Evolutionary conservation across 2,797 vertebrate genomes (phyloP).

Genomic region (Hirundo rustica): DNA sequence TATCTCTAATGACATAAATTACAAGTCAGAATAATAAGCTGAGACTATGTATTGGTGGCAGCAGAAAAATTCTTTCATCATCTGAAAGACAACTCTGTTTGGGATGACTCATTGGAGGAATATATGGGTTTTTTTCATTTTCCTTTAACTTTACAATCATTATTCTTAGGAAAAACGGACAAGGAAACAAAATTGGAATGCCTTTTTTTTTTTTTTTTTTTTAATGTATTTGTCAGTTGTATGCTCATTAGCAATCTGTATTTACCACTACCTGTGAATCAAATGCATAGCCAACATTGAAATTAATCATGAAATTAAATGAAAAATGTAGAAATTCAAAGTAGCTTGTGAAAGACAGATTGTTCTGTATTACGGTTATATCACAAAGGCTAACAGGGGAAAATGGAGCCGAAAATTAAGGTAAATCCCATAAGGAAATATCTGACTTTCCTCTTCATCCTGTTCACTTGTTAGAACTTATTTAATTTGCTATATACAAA

Average conservation of each 20-base stretch:
- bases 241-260: background rate
- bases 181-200: background rate
- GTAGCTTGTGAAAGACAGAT: background rate
- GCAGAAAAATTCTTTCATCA: background rate
- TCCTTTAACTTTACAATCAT: background rate
- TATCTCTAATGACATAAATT: background rate
- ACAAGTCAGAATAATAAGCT: background rate
- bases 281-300: background rate
- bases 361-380: background rate
- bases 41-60: background rate
- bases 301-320: background rate
- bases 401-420: slow-evolving; percentile 7
- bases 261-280: background rate
- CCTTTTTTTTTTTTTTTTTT: background rate
- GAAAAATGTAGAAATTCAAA: background rate
- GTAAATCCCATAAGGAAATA: background rate
- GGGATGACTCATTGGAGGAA: background rate
- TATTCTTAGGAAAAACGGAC: background rate
- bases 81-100: background rate
- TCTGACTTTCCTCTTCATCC: background rate
- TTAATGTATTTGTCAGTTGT: background rate
- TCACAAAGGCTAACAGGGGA: background rate
- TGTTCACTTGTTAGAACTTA: slow-evolving; percentile 43
- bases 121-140: background rate
- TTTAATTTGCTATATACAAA: slow-evolving; percentile 53